These are phyloP conservation scores for Drymonia ruficornis DNA, from an alignment of 2,888 invertebrate genomes.

Conservation along the genomic window DNA sequence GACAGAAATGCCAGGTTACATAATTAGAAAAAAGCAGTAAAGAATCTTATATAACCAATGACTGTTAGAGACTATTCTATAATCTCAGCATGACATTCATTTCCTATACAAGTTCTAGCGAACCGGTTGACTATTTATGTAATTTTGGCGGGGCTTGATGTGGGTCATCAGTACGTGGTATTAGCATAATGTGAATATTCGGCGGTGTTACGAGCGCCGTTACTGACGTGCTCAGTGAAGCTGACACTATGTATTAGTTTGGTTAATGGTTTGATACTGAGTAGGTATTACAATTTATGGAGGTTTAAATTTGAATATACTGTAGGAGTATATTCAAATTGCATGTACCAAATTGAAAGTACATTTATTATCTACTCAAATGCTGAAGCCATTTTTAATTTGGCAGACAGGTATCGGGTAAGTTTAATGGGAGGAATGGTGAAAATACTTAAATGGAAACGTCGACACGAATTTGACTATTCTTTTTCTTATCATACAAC, in stretches of 20 bases:
- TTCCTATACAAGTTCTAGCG: not conserved
- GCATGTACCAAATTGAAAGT: no score
- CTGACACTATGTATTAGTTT: conserved; percentile 8
- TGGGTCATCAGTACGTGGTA: conserved; percentile 11
- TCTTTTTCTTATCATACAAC: no score
- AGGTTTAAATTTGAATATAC: no score
- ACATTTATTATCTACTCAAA: no score
- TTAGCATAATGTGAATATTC: conserved; percentile 15
- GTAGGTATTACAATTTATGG: not conserved
- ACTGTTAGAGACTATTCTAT: not conserved
- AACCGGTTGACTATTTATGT: conserved; percentile 4
- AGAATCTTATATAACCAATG: not conserved
- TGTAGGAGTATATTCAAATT: no score
- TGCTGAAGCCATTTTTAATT: no score
- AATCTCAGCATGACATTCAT: not conserved
- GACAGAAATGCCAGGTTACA: no score
- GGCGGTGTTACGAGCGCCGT: not conserved
- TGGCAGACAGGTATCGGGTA: no score
- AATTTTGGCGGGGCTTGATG: conserved; percentile 1
- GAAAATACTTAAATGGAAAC: no score
- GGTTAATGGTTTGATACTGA: not conserved
- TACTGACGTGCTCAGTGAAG: conserved; percentile 25
- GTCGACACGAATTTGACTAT: no score
- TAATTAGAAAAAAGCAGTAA: no score
- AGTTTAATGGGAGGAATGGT: no score